Evolutionary conservation across 92 coral and sea anemone species (phyloP).

Genomic region (Epizoanthus scotinus): DNA sequence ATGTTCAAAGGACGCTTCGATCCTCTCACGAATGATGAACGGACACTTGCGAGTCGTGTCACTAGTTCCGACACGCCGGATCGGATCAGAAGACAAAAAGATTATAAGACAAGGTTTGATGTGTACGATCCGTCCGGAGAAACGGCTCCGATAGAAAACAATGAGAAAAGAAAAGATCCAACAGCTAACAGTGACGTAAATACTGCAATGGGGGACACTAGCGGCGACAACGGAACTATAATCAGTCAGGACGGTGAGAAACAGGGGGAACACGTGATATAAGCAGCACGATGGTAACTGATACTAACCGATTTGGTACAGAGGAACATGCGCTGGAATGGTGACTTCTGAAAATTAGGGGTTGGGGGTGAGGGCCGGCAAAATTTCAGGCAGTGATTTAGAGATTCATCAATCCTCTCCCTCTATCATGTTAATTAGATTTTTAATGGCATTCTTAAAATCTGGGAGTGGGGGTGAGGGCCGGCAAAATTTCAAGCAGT

Average conservation of each 20-base stretch:
- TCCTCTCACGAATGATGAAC: background rate
- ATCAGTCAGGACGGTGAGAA: background rate
- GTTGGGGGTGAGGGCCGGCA: too few relatives aligned
- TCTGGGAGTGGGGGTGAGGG: too few relatives aligned
- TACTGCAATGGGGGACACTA: background rate
- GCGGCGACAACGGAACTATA: background rate
- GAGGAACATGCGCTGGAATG: too few relatives aligned
- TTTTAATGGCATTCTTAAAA: too few relatives aligned
- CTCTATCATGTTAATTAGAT: too few relatives aligned
- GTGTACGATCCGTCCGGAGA: slow-evolving; percentile 17
- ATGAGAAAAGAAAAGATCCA: background rate
- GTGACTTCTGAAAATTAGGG: too few relatives aligned
- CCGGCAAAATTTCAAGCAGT: too few relatives aligned
- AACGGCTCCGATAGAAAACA: background rate
- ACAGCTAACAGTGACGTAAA: background rate
- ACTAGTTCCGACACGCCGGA: background rate
- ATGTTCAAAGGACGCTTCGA: background rate
- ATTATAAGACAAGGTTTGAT: slow-evolving; percentile 19
- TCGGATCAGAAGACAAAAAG: background rate
- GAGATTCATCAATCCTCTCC: too few relatives aligned
- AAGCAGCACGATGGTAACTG: background rate
- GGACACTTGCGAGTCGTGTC: slow-evolving; percentile 8
- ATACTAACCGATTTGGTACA: background rate
- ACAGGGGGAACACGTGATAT: background rate
- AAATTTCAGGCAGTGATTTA: too few relatives aligned